phyloP scores from a whole-genome alignment of 2,797 vertebrate genomes.

The Hypotaenidia okinawae region DNA sequence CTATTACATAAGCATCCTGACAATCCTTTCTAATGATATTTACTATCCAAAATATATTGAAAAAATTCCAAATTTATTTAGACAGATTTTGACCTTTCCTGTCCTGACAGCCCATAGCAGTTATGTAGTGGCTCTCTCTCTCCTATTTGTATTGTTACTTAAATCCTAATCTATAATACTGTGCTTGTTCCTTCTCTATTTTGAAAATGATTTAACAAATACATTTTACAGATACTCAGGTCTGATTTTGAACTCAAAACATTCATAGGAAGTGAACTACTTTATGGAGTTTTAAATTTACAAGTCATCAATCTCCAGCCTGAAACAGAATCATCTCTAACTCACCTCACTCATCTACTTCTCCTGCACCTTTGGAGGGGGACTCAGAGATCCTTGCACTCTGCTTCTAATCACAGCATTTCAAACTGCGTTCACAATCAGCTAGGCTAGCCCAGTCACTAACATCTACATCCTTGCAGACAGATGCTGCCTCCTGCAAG shows the following conservation, averaged over 20 bases:
- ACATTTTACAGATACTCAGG: not conserved
- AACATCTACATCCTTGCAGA: not conserved
- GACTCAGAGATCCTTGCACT: not conserved
- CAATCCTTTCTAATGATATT: not conserved
- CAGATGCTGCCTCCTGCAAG: not conserved
- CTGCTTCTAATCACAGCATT: not conserved
- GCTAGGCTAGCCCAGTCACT: not conserved
- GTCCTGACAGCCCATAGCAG: not conserved
- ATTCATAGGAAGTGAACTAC: not conserved
- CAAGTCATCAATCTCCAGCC: not conserved
- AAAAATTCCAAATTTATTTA: not conserved
- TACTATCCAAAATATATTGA: not conserved
- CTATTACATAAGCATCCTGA: not conserved
- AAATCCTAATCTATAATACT: not conserved
- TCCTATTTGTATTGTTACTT: not conserved
- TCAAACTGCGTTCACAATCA: not conserved
- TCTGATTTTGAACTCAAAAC: not conserved
- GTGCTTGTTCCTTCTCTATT: not conserved
- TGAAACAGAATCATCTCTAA: not conserved
- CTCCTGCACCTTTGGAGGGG: rapidly evolving
- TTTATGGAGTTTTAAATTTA: not conserved
- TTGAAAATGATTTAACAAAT: not conserved
- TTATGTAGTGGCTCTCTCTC: not conserved
- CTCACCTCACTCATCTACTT: not conserved
- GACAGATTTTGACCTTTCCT: not conserved